Conservation (phyloP, 2,888 invertebrate species). For the Chelonus formosanus region DNA sequence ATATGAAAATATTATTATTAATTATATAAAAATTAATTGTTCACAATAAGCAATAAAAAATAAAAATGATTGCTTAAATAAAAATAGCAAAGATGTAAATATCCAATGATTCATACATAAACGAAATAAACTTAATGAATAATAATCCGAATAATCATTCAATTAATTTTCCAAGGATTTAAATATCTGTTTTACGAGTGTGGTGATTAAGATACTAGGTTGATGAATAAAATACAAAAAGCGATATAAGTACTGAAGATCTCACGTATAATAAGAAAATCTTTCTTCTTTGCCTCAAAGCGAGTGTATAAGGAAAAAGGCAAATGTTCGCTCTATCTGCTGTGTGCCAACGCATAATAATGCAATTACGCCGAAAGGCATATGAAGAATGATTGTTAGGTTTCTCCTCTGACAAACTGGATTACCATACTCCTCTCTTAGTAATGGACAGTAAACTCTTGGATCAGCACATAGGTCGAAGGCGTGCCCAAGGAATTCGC, state of each 20-base stretch:
- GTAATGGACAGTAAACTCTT: conserved; percentile 37
- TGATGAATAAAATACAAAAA: conserved; percentile 4
- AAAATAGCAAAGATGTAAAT: too few species aligned
- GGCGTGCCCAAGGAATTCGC: conserved; percentile 37
- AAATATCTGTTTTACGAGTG: too few species aligned
- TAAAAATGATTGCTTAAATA: too few species aligned
- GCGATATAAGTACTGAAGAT: conserved; percentile 5
- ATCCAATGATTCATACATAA: too few species aligned
- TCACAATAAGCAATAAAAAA: too few species aligned
- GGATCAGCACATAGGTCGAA: conserved; percentile 33
- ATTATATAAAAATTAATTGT: too few species aligned
- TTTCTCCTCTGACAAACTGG: conserved; percentile 38
- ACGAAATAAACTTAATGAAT: too few species aligned
- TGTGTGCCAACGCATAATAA: conserved; percentile 29
- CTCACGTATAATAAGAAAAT: background rate
- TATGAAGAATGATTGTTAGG: conserved; percentile 35
- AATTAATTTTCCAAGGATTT: too few species aligned
- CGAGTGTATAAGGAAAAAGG: background rate
- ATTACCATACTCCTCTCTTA: conserved; percentile 32
- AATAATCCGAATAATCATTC: too few species aligned
- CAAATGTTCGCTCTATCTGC: conserved; percentile 13
- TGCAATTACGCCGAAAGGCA: conserved; percentile 33
- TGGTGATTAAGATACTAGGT: too few species aligned
- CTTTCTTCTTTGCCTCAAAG: background rate
- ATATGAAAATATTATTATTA: too few species aligned